Percentiles rank a stretch among this genome's conserved stretches.
These are phyloP conservation scores for Platorchestia sp. DNA, from an alignment of 1,140 invertebrate genomes.

Conservation along the genomic window DNA sequence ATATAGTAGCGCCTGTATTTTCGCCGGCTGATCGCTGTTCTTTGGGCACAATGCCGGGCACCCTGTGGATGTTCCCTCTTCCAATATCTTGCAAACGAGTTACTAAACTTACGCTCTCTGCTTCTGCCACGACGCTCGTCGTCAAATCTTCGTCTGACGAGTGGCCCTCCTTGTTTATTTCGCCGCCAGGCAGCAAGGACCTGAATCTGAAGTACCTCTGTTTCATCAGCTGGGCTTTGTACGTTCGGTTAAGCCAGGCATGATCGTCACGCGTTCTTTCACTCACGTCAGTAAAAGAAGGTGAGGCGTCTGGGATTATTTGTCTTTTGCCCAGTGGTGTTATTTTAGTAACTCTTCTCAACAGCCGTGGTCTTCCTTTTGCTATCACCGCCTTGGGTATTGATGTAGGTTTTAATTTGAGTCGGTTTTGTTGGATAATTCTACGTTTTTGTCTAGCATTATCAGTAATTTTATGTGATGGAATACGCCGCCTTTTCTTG, in stretches of 20 bases:
- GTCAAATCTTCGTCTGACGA: not conserved
- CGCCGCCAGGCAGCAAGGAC: not conserved
- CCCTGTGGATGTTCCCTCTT: not conserved
- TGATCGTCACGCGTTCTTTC: not conserved
- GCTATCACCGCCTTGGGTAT: not conserved
- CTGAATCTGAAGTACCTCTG: slow-evolving; percentile 26
- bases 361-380: not conserved
- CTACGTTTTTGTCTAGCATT: not conserved
- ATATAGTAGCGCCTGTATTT: not conserved
- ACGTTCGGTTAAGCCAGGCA: not conserved
- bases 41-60: not conserved
- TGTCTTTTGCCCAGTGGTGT: slow-evolving; percentile 25
- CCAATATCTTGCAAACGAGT: not conserved
- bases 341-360: slow-evolving; percentile 33
- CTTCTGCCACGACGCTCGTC: not conserved
- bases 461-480: not conserved
- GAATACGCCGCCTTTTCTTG: not conserved
- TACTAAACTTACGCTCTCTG: not conserved
- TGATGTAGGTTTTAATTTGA: not conserved
- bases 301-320: not conserved
- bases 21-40: slow-evolving; percentile 44
- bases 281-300: not conserved
- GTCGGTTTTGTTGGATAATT: not conserved
- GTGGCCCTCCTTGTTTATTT: not conserved
- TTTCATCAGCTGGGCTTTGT: slow-evolving; percentile 32